Percentiles rank a stretch among this genome's conserved stretches.
phyloP scores from a whole-genome alignment of 2,113 vertebrate species.

The Tetraodon nigroviridis region DNA sequence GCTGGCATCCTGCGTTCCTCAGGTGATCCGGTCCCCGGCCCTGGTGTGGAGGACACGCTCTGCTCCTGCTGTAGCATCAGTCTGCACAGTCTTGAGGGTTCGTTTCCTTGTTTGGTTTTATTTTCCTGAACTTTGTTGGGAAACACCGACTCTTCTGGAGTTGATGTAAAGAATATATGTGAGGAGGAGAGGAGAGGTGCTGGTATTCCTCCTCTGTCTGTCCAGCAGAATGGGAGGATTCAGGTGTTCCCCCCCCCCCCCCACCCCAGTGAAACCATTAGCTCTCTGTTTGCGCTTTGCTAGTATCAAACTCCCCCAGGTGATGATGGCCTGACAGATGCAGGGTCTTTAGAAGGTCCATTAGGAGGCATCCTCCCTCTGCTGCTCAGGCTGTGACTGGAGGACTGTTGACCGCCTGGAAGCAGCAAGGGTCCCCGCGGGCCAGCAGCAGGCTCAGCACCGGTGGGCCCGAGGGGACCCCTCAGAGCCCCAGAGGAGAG shows the following conservation, averaged over 20 bases:
- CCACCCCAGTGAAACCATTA: conserved; percentile 67
- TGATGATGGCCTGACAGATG: conserved; percentile 49
- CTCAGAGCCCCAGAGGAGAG: conserved; percentile 43
- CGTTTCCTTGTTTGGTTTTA: too few relatives aligned
- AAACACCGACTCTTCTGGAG: neutral
- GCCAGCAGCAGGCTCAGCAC: conserved; percentile 42
- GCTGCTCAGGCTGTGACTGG: conserved; percentile 52
- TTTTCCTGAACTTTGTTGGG: neutral
- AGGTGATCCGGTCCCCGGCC: too few relatives aligned
- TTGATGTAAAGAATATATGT: conserved; percentile 12
- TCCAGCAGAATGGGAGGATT: too few relatives aligned
- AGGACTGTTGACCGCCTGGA: conserved; percentile 60
- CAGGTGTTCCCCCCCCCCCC: conserved; percentile 3
- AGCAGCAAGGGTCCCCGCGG: conserved; percentile 58
- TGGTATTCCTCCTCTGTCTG: too few relatives aligned
- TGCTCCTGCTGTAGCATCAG: too few relatives aligned
- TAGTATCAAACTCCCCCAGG: conserved; percentile 50
- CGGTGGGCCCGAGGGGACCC: conserved; percentile 37
- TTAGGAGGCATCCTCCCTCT: conserved; percentile 50
- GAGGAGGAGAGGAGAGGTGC: conserved; percentile 11
- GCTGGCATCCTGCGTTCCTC: too few relatives aligned
- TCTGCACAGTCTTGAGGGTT: neutral
- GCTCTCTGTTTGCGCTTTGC: conserved; percentile 43
- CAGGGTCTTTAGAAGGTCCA: conserved; percentile 29
- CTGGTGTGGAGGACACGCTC: too few relatives aligned